Base-by-base conservation (phyloP, 2,888 invertebrate species). In the Hecatera dysodea region DNA sequence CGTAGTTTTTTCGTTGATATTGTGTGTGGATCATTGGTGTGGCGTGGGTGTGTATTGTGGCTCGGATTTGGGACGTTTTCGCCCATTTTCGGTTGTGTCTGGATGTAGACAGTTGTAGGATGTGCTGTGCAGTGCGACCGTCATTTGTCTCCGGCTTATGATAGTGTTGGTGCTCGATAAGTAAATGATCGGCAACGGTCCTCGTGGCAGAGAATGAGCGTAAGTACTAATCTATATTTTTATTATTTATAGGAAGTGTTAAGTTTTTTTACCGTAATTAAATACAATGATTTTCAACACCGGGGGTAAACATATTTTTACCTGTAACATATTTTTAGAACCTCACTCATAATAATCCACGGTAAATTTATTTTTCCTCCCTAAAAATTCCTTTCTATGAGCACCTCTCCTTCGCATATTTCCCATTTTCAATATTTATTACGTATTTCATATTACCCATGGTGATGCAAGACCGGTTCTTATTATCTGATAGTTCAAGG, bases 161-260 rank as follows among this genome's bases (percentile, higher is more conserved):
- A 88, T 89, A 89, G 82, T 88, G 86, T 84, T 81, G 79, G 84
- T 81, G 80, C 78, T 73, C 63, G 52, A 67, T 78, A 69, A 65
- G 69, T 87, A 84, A 85, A 90, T 91, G 90, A 84, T 80, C 85
- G 46, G 56, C 77, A 69, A 50, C 66, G 60, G 61, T 78, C 57
- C 29, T 69, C 64, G 56, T 59, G 66, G 80, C 78, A 81, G 83
- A 92, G 90, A 87, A 95, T 95, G 94, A 94, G 91, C 89, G 94
- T 94, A 87, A 94, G 94, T 94, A 82, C 67, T 71, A 62, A 77
- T 19, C n/a, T 57, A 50, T 42, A 66, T 24, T 57, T 60, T 33
- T 1, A 53, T 48, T 71, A 52, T 52, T 57, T 57, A 22, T 9
- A 5, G 9, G 4, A 53, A 68, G 22, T 39, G 22, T 15, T 48